Base-by-base conservation (phyloP, 2,888 invertebrate genomes). In the Tenthredo notha region DNA sequence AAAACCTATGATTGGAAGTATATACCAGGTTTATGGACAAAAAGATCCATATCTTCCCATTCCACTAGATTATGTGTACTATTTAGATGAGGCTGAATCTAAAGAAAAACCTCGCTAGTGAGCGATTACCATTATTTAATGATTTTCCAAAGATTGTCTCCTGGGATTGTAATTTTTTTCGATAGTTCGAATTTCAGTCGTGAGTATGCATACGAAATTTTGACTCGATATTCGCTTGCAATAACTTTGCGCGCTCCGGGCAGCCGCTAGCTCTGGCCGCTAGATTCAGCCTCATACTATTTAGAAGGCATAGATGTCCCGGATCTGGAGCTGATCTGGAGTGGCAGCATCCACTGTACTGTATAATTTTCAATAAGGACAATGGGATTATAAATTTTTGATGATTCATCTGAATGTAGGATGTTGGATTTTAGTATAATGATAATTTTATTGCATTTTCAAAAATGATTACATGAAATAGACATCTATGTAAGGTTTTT, bases 401-500 rank as follows among this genome's bases (percentile, higher is more conserved):
- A 10, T 21, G 7, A 54, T n/a, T n/a, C 7, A 33, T 33, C 2
- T 15, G 18, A 15, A 67, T 4, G 33, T 67, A 67, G 21, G 9
- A 33, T 18, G 33, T 67, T 33, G 18, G 18, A 25, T 18, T 50
- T 80, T 37, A 72, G 80, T 85, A 85, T 50, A 82, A 85, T 85
- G 67, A 65, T 43, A 77, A 78, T 86, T 89, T 88, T 89, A 89
- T 89, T 90, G 86, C 86, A 88, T 86, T 84, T 82, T 89, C 85
- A 86, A 88, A 89, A 90, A 88, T 85, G 75, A 88, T 88, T 89
- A 90, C 90, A 90, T 87, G 89, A 89, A 88, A 88, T 87, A 88
- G 87, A 90, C 87, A 90, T 87, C 86, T 86, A 88, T 86, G 86
- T 85, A 25, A 85, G 40, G n/a, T 80, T 85, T 29, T 74, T 21